These are phyloP conservation scores for Tolypeutes matacus DNA, from an alignment of 2,797 vertebrate species.

Conservation along the genomic window DNA sequence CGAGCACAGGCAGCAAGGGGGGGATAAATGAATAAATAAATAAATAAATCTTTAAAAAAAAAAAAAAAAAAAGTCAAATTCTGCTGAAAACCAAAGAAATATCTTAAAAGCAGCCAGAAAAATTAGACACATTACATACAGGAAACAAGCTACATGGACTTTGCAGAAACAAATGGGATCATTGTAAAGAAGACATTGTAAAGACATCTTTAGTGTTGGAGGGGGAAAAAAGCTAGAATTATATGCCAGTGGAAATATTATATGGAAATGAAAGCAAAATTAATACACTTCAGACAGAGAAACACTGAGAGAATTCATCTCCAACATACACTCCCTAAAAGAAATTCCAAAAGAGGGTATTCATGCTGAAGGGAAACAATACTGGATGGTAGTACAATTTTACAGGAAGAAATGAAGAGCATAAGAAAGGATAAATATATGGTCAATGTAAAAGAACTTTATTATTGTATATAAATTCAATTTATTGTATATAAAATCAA, in stretches of 20 bases:
- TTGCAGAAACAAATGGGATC: background rate
- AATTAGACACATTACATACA: background rate
- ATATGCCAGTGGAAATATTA: background rate
- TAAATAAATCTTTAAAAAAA: too few relatives aligned
- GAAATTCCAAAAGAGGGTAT: background rate
- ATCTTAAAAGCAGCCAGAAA: background rate
- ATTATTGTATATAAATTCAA: background rate
- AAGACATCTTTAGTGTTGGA: background rate
- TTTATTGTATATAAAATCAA: background rate
- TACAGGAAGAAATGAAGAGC: background rate
- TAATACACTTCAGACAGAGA: background rate
- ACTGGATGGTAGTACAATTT: background rate
- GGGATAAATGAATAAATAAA: too few relatives aligned
- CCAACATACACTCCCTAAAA: background rate
- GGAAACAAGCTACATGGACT: background rate
- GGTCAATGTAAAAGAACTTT: background rate
- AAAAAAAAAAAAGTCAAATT: conserved; percentile 13
- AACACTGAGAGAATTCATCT: background rate
- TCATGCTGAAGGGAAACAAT: background rate
- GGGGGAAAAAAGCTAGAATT: background rate
- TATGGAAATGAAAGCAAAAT: background rate
- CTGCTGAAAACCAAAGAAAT: background rate
- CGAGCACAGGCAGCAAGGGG: too few relatives aligned
- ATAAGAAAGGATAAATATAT: background rate
- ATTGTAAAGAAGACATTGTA: background rate